Percentiles rank a stretch among this genome's conserved stretches.
These are phyloP conservation scores for Girardinichthys multiradiatus DNA, from an alignment of 2,113 vertebrate genomes.

Conservation along the genomic window DNA sequence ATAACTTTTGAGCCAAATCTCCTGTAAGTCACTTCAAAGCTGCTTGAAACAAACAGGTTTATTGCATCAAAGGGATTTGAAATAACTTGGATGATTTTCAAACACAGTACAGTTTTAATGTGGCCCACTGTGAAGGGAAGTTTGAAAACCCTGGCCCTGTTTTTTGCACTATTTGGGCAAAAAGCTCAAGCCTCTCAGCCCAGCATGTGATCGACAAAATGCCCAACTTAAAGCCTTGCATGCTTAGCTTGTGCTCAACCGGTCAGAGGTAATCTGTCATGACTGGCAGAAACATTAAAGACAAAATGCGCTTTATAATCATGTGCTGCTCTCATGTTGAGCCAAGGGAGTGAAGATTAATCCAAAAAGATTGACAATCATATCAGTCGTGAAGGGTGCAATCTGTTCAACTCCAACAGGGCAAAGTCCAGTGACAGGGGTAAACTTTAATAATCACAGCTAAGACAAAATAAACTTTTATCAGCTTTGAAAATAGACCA, in stretches of 20 bases:
- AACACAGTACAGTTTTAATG: conserved; percentile 17
- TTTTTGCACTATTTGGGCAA: conserved; percentile 24
- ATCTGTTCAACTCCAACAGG: neutral
- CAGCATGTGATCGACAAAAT: conserved; percentile 43
- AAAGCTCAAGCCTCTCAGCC: conserved; percentile 11
- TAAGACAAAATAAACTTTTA: no score
- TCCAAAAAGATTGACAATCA: conserved; percentile 41
- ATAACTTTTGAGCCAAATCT: neutral
- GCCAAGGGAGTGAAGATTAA: conserved; percentile 19
- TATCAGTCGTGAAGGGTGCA: conserved; percentile 9
- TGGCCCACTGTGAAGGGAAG: neutral
- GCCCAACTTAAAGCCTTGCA: conserved; percentile 50
- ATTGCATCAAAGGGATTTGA: conserved; percentile 28
- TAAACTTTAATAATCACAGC: no score
- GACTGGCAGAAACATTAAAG: conserved; percentile 60
- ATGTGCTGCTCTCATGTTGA: conserved; percentile 37
- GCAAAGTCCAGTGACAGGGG: neutral
- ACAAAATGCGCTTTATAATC: conserved; percentile 41
- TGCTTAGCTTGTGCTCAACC: conserved; percentile 38
- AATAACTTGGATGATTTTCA: conserved; percentile 41
- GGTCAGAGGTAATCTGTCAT: conserved; percentile 40
- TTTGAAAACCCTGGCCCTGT: conserved; percentile 9
- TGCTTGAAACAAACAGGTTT: conserved; percentile 61
- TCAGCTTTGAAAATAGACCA: neutral
- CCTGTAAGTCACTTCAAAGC: conserved; percentile 53